phyloP scores from a whole-genome alignment of 2,113 vertebrate species.

The Macroglossus sobrinus region DNA sequence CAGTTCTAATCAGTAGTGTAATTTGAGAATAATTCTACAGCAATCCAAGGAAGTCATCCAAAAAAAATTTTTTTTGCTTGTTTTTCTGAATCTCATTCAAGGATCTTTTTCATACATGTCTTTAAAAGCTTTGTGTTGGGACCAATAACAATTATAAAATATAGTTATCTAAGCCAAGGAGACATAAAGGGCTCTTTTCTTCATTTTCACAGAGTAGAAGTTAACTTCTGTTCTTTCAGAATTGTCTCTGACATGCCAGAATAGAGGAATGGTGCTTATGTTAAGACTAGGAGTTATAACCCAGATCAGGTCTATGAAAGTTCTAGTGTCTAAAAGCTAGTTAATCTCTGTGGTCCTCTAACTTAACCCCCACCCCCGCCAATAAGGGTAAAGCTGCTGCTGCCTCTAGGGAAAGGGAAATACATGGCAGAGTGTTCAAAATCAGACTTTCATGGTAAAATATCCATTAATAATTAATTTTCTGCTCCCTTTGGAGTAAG shows the following conservation, averaged over 20 bases:
- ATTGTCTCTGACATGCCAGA: neutral
- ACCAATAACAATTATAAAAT: neutral
- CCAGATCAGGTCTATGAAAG: neutral
- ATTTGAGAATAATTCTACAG: neutral
- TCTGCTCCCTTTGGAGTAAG: constrained; percentile 61
- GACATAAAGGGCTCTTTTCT: neutral
- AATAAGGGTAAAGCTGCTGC: neutral
- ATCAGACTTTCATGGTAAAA: constrained; percentile 66
- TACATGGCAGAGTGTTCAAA: neutral
- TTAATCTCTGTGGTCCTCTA: neutral
- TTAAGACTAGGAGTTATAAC: neutral
- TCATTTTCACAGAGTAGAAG: neutral
- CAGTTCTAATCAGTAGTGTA: neutral
- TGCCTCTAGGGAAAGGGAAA: constrained; percentile 19
- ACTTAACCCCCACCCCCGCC: neutral
- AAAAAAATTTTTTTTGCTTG: neutral
- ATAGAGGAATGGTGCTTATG: neutral
- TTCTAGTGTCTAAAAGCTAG: neutral
- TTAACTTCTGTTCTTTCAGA: neutral
- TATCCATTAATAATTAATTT: constrained; percentile 69
- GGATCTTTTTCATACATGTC: neutral
- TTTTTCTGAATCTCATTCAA: neutral
- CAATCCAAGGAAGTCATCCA: neutral
- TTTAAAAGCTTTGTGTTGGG: neutral
- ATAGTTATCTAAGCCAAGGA: neutral